phyloP scores from a whole-genome alignment of 2,113 vertebrate genomes.

The Periophthalmus modestus region DNA sequence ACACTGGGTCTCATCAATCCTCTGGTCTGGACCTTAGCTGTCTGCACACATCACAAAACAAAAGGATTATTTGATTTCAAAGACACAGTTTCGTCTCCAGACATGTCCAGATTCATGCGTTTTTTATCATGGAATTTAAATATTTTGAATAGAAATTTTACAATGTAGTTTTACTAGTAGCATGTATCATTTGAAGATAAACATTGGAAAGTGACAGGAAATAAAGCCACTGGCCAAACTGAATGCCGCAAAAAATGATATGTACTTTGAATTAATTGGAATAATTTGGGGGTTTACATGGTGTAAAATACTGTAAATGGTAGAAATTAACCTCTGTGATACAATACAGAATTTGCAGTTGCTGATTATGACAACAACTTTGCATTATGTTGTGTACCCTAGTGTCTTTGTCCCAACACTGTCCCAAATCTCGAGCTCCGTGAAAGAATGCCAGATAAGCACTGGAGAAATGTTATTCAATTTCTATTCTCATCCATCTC shows the following conservation, averaged over 20 bases:
- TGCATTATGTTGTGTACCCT: background rate
- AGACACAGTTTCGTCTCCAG: background rate
- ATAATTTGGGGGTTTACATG: too few relatives aligned
- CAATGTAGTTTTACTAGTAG: background rate
- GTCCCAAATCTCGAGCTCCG: slow-evolving; percentile 19
- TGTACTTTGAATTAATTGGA: too few relatives aligned
- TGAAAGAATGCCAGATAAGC: slow-evolving; percentile 26
- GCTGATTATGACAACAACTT: background rate
- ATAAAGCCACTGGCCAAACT: background rate
- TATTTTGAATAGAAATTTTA: background rate
- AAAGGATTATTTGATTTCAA: background rate
- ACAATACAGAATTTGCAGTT: too few relatives aligned
- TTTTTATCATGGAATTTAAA: background rate
- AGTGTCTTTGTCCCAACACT: background rate
- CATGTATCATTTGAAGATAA: too few relatives aligned
- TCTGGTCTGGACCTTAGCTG: background rate
- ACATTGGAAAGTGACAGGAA: background rate
- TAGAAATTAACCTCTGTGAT: too few relatives aligned
- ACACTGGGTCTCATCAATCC: background rate
- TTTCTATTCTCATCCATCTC: slow-evolving; percentile 71
- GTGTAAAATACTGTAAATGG: too few relatives aligned
- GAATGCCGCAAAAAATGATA: too few relatives aligned
- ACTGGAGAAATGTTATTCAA: slow-evolving; percentile 57
- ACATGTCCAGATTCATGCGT: background rate
- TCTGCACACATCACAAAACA: background rate